Evolutionary conservation across 2,797 vertebrate genomes (phyloP).

Genomic region (Echeneis naucrates): DNA sequence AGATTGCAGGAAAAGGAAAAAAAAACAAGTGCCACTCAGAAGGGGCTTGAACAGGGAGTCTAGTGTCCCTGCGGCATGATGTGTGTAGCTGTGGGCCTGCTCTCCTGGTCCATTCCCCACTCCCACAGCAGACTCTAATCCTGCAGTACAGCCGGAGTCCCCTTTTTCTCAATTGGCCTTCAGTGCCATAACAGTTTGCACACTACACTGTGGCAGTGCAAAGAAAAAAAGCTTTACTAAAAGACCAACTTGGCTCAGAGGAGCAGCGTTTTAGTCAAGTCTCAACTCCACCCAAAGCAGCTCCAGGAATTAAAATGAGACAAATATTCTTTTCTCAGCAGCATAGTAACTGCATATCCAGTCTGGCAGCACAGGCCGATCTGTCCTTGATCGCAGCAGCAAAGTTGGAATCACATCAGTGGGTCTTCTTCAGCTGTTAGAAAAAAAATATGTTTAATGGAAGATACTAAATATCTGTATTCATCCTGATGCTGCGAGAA

Average conservation of each 20-base stretch:
- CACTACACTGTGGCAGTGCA: conserved; percentile 44
- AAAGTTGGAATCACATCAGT: conserved; percentile 58
- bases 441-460: conserved; percentile 47
- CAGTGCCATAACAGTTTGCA: conserved; percentile 60
- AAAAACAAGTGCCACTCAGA: conserved; percentile 67
- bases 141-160: conserved; percentile 58
- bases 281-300: conserved; percentile 46
- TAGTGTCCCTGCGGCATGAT: conserved; percentile 79
- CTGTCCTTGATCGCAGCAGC: conserved; percentile 49
- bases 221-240: conserved; percentile 44
- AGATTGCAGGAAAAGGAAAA: conserved; percentile 65
- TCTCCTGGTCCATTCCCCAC: conserved; percentile 60
- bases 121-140: conserved; percentile 65
- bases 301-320: conserved; percentile 68
- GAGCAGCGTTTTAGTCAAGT: conserved; percentile 61
- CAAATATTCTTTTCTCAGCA: conserved; percentile 65
- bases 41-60: conserved; percentile 75
- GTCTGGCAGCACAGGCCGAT: conserved; percentile 42
- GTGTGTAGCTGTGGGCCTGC: conserved; percentile 55
- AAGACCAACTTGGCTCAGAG: conserved; percentile 58
- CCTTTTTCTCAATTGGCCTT: conserved; percentile 62
- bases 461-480: conserved; percentile 21
- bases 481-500: conserved; percentile 11
- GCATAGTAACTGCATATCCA: conserved; percentile 41
- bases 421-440: conserved; percentile 66